A percentile compares a stretch with the other conserved stretches of the same genome.
Conservation (phyloP, 2,888 invertebrate species). For the Apodemia zela region DNA sequence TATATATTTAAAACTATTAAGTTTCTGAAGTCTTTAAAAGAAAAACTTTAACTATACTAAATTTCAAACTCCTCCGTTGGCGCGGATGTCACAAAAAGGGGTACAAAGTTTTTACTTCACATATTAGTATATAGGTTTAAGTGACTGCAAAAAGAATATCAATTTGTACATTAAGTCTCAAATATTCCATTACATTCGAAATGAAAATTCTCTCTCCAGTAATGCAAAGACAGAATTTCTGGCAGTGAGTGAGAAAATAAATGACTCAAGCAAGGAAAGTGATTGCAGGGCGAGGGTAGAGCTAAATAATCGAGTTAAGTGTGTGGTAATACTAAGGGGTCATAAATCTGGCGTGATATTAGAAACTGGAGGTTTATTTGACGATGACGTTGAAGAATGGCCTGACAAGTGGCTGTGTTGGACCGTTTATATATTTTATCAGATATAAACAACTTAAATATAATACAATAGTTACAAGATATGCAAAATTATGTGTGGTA, state of each 20-base stretch:
- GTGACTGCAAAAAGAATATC: no score
- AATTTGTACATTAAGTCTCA: not conserved
- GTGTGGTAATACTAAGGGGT: constrained; percentile 40
- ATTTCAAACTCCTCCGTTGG: no score
- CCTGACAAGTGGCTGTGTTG: constrained; percentile 23
- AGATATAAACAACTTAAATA: not conserved
- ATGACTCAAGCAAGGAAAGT: constrained; percentile 30
- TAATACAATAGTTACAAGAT: no score
- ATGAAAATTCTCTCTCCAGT: not conserved
- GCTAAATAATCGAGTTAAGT: constrained; percentile 49
- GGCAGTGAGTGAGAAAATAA: constrained; percentile 21
- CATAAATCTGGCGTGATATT: constrained; percentile 58
- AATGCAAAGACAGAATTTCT: constrained; percentile 8
- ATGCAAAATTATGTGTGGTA: no score
- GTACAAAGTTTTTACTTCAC: no score
- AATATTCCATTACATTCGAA: constrained; percentile 5
- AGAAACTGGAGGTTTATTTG: constrained; percentile 59
- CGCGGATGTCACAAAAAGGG: no score
- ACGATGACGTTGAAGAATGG: constrained; percentile 59
- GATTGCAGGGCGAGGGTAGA: constrained; percentile 35
- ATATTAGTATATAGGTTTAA: no score
- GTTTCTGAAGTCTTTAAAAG: no score
- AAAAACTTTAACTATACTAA: no score
- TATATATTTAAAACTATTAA: no score
- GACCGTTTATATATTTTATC: not conserved